Base-by-base conservation (phyloP, 2,113 vertebrate genomes). In the Etia nguti region DNA sequence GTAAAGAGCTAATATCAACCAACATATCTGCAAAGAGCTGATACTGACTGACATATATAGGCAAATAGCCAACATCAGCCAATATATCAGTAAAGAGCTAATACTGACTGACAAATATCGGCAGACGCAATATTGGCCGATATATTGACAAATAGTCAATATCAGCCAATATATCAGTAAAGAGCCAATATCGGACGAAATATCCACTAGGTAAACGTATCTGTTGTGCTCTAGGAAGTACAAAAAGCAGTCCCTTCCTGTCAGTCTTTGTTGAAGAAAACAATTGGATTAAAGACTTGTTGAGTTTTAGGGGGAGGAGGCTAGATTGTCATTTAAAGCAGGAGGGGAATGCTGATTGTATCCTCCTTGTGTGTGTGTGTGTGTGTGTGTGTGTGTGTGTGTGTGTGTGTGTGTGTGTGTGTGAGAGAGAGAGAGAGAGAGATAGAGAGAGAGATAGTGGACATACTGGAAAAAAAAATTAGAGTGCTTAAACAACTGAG, bases 381-480 rank as follows among this genome's bases (percentile, higher is more conserved):
- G 41, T 80, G 70, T 6, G 81, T 75, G 62, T 4, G 48, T 88
- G 89, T 60, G 41, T 8, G 34, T 36, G 34, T 36, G 34, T 65
- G 24, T 85, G 20, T 82, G 18, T 75, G 38, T 65, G 24, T 87
- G 20, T 82, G 15, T 75, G 70, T 6, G 81, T 75, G 62, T 4
- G 52, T 9, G 18, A 18, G 52, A 1, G n/a, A 7, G 11, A 3
- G 22, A 8, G 55, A 20, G 12, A 15, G 54, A 24, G 54, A 7
- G 24, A 57, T 24, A 5, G 56, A 9, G 24, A 29, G 2, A 9
- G 56, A 0, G 13, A 18, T 26, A 60, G 29, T 20, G 29, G 9
- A 11, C 16, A 34, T 62, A 20, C 29, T 62, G 34, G 59, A 62
- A 62, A 62, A 62, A 0, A 34, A 34, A 34, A 34, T 34, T 34